Percentiles rank a stretch among this genome's conserved stretches.
These are phyloP conservation scores for Valencia hispanica DNA, from an alignment of 2,797 vertebrate species.

Conservation along the genomic window DNA sequence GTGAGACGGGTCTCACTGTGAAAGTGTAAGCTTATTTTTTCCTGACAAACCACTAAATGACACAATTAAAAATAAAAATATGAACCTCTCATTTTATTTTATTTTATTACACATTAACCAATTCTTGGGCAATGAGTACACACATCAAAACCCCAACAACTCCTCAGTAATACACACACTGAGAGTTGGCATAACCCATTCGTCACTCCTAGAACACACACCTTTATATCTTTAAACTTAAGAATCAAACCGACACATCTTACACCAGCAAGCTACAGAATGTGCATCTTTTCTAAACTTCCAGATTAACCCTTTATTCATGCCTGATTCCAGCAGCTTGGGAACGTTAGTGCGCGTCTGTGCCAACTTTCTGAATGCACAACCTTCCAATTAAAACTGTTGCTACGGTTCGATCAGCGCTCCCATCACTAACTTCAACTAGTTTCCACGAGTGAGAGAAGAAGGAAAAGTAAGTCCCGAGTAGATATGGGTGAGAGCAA, in stretches of 20 bases:
- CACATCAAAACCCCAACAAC: not conserved
- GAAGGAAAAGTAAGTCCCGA: conserved; percentile 22
- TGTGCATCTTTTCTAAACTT: not conserved
- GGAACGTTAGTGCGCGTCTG: not conserved
- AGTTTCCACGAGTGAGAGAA: conserved; percentile 4
- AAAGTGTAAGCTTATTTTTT: not conserved
- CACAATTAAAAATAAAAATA: not conserved
- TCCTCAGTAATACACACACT: not conserved
- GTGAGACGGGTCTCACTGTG: not conserved
- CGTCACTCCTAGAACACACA: not conserved
- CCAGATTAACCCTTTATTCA: not conserved
- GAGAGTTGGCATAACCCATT: not conserved
- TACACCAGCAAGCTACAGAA: conserved; percentile 39
- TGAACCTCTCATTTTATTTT: not conserved
- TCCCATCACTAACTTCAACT: conserved; percentile 17
- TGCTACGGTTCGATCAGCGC: not conserved
- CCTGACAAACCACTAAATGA: not conserved
- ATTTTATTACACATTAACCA: not conserved
- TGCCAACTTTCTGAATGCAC: conserved; percentile 10
- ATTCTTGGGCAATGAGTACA: not conserved
- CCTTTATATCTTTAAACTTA: not conserved
- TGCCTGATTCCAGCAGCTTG: conserved; percentile 9
- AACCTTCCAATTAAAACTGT: not conserved
- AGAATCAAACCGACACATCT: conserved; percentile 21
- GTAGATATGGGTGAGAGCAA: conserved; percentile 32